Conservation (phyloP, 2,888 invertebrate species). For the Lasioglossum lativentre region DNA sequence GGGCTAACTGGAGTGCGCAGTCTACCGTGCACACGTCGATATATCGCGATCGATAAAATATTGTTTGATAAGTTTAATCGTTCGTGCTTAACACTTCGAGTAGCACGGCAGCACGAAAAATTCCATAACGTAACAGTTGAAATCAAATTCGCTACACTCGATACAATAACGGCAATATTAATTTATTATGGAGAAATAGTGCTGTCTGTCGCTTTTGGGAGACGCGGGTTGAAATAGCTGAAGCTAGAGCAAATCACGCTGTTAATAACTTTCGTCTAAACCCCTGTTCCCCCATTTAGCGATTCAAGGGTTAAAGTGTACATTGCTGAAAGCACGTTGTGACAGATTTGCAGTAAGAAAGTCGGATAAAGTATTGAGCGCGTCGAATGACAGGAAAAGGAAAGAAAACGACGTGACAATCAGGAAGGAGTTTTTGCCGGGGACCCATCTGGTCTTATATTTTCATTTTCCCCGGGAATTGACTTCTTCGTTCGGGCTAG, state of each 20-base stretch:
- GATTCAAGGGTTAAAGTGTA: background rate
- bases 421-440: constrained; percentile 66
- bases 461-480: constrained; percentile 74
- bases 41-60: background rate
- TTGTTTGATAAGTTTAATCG: background rate
- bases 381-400: constrained; percentile 34
- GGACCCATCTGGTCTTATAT: constrained; percentile 75
- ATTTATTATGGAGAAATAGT: too few species aligned
- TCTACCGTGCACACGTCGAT: too few species aligned
- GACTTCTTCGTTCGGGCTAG: constrained; percentile 63
- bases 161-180: too few species aligned
- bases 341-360: constrained; percentile 2
- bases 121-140: too few species aligned
- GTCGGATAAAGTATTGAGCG: constrained; percentile 43
- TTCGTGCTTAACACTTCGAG: too few species aligned
- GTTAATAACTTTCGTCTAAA: too few species aligned
- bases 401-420: constrained; percentile 71
- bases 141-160: too few species aligned
- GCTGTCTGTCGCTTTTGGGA: too few species aligned
- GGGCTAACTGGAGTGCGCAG: background rate
- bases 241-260: too few species aligned
- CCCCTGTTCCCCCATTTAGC: background rate
- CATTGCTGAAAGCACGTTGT: background rate
- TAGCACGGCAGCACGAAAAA: too few species aligned
- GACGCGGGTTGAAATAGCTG: too few species aligned